These are phyloP conservation scores for Hemicentrotus pulcherrimus DNA, from an alignment of 35 echinoderm and acorn worm genomes.

Conservation along the genomic window DNA sequence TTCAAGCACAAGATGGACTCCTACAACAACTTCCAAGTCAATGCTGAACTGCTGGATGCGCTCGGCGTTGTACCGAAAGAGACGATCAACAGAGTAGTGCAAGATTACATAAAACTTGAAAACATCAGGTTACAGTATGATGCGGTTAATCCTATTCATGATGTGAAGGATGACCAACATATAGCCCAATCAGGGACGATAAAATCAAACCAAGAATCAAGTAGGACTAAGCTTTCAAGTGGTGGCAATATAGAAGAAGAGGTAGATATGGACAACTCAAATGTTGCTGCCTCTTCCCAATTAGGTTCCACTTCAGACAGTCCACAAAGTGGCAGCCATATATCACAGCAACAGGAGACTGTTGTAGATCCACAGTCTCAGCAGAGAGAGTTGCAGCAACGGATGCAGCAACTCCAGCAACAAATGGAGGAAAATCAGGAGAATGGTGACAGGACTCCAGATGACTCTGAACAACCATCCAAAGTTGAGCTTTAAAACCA, in stretches of 20 bases:
- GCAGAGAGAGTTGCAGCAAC: background rate
- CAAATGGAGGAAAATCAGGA: background rate
- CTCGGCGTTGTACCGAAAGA: background rate
- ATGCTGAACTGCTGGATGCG: background rate
- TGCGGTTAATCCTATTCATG: background rate
- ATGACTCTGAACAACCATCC: background rate
- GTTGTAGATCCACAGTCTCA: background rate
- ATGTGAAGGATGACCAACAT: background rate
- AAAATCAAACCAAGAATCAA: background rate
- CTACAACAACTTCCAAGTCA: conserved; percentile 46
- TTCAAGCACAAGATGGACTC: conserved; percentile 53
- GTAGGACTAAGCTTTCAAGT: conserved; percentile 22
- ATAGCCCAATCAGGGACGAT: background rate
- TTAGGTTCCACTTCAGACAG: background rate
- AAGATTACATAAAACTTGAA: conserved; percentile 8
- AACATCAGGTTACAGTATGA: background rate
- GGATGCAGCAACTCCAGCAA: background rate
- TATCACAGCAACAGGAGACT: background rate
- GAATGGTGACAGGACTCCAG: background rate
- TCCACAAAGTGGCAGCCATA: conserved; percentile 27
- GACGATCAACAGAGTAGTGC: background rate
- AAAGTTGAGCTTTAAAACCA: background rate
- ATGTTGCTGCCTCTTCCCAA: background rate
- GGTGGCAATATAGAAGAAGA: background rate
- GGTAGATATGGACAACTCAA: background rate